Base-by-base conservation (phyloP, 2,888 invertebrate species). In the Apamea epomidion region DNA sequence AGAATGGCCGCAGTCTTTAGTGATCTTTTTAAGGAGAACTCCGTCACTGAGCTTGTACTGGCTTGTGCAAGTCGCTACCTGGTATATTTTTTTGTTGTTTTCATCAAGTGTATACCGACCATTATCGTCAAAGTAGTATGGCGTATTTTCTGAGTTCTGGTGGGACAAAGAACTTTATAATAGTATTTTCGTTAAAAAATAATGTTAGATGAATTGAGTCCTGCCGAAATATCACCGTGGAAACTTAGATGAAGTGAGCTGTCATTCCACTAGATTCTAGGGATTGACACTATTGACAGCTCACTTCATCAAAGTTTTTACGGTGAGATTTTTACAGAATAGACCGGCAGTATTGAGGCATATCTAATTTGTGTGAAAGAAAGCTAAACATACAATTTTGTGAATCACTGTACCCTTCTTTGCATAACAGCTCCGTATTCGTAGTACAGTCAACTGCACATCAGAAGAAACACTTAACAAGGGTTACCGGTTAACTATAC, bases 1-100 rank as follows among this genome's bases (percentile, higher is more conserved):
- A 0, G 93, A 91, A 70, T 95, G 95, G 0, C 94, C 94, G 71
- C 95, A 95, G 83, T 95, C 95, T 74, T 90, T 80, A 0, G 92
- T 91, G 7, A 90, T 83, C 82, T 93, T 93, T 12, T 81, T 73
- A 7, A 96, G 89, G 0, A 93, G 87, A 10, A 90, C 83, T 16
- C 93, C 77, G 0, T 92, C 91, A 2, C 87, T 84, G 7, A 96
- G 80, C 2, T 90, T 91, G 86, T 94, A 95, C 2, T 91, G 81
- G 81, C 95, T 95, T 1, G 93, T 91, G 88, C 96, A 96, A 0
- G 93, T 83, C 0, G 92, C 93, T 16, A 91, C 81, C 84, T 96
- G 94, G 87, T 96, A 94, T 0, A 94, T 10, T 80, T 94, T 96
- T 29, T 93, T 88, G 0, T 91, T 92, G 4, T 92, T 51, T 48